Percentiles rank a stretch among this genome's conserved stretches.
Evolutionary conservation across 2,113 vertebrate genomes (phyloP).

Genomic region (Caracal caracal): DNA sequence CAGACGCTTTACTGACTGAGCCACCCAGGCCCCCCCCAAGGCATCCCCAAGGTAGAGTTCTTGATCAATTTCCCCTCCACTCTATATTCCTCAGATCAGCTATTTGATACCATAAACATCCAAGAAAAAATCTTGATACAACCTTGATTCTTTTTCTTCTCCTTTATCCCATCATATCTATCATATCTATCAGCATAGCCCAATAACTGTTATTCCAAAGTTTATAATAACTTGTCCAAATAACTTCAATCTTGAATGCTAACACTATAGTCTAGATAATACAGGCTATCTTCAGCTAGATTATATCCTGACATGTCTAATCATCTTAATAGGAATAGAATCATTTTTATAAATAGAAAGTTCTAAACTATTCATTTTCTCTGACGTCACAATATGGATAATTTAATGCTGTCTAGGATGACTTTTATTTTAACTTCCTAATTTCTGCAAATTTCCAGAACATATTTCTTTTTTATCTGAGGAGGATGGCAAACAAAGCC

Average conservation of each 20-base stretch:
- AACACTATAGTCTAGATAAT: neutral
- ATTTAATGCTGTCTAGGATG: neutral
- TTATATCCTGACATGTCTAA: neutral
- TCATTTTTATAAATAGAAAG: neutral
- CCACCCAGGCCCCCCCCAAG: no score
- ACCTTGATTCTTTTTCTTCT: neutral
- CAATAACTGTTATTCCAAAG: neutral
- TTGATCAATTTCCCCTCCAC: neutral
- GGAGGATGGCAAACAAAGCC: neutral
- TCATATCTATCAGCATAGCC: neutral
- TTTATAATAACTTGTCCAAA: neutral
- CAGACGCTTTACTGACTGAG: no score
- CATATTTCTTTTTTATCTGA: neutral
- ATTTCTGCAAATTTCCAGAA: conserved; percentile 22
- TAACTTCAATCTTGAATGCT: neutral
- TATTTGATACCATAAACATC: neutral
- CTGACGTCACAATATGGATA: neutral
- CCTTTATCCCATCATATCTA: neutral
- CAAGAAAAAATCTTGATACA: neutral
- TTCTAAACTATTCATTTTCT: neutral
- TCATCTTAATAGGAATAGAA: neutral
- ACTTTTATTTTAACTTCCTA: conserved; percentile 12
- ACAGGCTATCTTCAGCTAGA: neutral
- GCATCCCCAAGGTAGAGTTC: neutral
- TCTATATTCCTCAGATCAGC: neutral